These are phyloP conservation scores for Drosophila mojavensis DNA, from an alignment of 1,140 invertebrate species.

Conservation along the genomic window DNA sequence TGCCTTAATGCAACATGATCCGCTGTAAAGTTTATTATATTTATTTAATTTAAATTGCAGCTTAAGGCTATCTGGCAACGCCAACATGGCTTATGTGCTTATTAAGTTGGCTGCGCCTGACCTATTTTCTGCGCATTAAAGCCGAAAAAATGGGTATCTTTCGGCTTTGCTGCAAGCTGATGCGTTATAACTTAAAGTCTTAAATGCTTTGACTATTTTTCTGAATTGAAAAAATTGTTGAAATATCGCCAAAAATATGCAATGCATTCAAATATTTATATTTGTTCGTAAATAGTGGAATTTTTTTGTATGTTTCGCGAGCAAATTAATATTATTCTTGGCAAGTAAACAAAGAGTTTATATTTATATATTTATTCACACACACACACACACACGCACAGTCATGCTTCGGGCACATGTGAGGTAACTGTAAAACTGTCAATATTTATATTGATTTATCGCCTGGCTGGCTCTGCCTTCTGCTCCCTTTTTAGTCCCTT, in stretches of 20 bases:
- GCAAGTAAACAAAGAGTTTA: constrained; percentile 11
- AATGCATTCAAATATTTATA: constrained; percentile 30
- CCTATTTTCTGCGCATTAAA: not conserved
- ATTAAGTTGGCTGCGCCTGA: constrained; percentile 1
- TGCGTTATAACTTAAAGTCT: not conserved
- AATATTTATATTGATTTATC: constrained; percentile 72
- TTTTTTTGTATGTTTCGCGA: constrained; percentile 4
- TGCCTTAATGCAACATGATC: not conserved
- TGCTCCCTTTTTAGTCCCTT: not conserved
- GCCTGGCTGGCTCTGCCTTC: not conserved
- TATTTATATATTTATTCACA: constrained; percentile 22
- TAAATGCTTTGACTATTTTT: too few species aligned
- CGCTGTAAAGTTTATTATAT: not conserved
- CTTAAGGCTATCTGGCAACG: constrained; percentile 11
- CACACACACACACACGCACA: constrained; percentile 1
- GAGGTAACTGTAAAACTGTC: constrained; percentile 56
- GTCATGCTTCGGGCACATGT: constrained; percentile 1
- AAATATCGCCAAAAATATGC: constrained; percentile 17
- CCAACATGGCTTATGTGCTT: not conserved
- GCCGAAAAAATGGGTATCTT: not conserved
- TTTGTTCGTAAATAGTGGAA: not conserved
- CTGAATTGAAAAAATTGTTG: too few species aligned
- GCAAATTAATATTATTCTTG: constrained; percentile 17
- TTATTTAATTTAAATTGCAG: not conserved
- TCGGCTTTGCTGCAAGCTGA: not conserved